These are phyloP conservation scores for Dasypus novemcinctus DNA, from an alignment of 2,113 vertebrate species.

Conservation along the genomic window DNA sequence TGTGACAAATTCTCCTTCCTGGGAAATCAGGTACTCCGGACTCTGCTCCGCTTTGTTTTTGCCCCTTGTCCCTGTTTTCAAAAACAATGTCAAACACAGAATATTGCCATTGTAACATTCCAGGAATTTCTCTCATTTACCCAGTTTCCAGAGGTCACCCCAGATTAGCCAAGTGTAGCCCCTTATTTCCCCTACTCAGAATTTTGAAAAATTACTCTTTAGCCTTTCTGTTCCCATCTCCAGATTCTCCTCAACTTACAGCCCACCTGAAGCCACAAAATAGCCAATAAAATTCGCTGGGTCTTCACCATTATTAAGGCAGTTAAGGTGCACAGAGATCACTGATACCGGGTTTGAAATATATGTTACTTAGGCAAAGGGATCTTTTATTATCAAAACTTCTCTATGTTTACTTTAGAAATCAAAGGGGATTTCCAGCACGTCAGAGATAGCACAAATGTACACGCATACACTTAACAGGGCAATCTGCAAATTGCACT, in stretches of 20 bases:
- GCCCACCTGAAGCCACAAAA: conserved; percentile 33
- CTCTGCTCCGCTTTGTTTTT: not conserved
- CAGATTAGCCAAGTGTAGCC: not conserved
- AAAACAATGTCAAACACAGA: conserved; percentile 1
- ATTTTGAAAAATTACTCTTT: not conserved
- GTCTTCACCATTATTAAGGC: not conserved
- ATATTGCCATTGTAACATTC: not conserved
- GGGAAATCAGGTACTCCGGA: not conserved
- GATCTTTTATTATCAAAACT: conserved; percentile 3
- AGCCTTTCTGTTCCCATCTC: not conserved
- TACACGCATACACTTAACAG: not conserved
- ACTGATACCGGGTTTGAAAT: conserved; percentile 21
- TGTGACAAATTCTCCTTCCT: not conserved
- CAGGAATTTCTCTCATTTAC: not conserved
- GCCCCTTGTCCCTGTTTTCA: not conserved
- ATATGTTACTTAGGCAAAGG: not conserved
- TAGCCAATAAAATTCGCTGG: not conserved
- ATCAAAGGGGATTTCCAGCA: not conserved
- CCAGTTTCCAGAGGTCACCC: not conserved
- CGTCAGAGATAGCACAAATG: conserved; percentile 14
- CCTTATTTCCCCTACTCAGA: not conserved
- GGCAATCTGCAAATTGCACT: not conserved
- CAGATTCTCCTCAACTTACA: conserved; percentile 23
- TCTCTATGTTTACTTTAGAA: conserved; percentile 30
- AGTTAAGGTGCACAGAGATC: not conserved